phyloP scores from a whole-genome alignment of 2,113 vertebrate genomes.

The Eublepharis macularius region DNA sequence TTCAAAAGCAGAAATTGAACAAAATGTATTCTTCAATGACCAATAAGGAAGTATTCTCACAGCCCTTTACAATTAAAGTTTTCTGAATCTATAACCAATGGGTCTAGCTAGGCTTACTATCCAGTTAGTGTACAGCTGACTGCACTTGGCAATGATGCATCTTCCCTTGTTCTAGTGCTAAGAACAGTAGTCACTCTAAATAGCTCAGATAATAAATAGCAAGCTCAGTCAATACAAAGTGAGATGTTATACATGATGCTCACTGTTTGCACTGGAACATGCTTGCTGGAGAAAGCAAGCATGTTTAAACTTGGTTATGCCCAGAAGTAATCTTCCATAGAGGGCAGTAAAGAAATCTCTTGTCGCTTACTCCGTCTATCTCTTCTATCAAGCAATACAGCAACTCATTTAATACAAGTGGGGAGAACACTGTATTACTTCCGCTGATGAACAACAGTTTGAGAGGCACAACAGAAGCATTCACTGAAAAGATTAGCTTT shows the following conservation, averaged over 20 bases:
- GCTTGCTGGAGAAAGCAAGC: not conserved
- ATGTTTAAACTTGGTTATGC: not conserved
- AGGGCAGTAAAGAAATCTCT: not conserved
- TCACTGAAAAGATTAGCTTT: slow-evolving; percentile 37
- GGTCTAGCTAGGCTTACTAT: not conserved
- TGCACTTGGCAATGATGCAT: slow-evolving; percentile 35
- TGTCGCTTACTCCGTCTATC: not conserved
- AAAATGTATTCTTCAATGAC: not conserved
- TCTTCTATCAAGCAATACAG: slow-evolving; percentile 44
- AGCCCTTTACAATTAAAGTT: not conserved
- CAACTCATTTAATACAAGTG: not conserved
- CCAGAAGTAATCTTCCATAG: not conserved
- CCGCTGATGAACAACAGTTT: slow-evolving; percentile 46
- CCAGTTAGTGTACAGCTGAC: not conserved
- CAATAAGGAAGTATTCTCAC: not conserved
- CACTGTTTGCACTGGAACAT: not conserved
- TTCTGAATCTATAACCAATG: not conserved
- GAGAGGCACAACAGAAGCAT: slow-evolving; percentile 42
- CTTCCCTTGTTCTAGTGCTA: slow-evolving; percentile 22
- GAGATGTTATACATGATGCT: not conserved
- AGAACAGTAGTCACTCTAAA: slow-evolving; percentile 42
- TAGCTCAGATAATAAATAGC: slow-evolving; percentile 50
- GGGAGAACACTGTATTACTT: slow-evolving; percentile 20
- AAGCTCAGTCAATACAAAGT: slow-evolving; percentile 44
- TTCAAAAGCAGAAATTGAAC: not conserved